These are phyloP conservation scores for Chromobotia macracanthus DNA, from an alignment of 2,797 vertebrate genomes.

Conservation along the genomic window DNA sequence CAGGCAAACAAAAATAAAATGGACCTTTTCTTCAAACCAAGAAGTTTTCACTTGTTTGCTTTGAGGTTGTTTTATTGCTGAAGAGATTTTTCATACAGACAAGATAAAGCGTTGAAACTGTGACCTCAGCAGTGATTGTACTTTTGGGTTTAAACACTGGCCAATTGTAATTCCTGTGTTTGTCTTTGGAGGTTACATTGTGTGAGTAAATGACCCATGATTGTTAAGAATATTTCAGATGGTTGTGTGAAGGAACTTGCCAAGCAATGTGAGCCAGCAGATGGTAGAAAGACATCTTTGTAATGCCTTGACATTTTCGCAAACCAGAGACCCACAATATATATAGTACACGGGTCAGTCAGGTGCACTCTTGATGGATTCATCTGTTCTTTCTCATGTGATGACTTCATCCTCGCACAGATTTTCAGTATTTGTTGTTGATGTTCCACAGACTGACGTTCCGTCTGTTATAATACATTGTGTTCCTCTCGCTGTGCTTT, in stretches of 20 bases:
- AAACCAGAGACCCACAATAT: constrained; percentile 50
- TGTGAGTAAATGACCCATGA: constrained; percentile 55
- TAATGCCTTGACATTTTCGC: constrained; percentile 53
- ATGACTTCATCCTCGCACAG: constrained; percentile 16
- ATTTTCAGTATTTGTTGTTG: constrained; percentile 33
- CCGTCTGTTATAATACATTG: not conserved
- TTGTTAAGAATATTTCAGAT: constrained; percentile 57
- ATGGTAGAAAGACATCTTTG: constrained; percentile 61
- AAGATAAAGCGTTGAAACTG: constrained; percentile 8
- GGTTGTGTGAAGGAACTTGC: constrained; percentile 57
- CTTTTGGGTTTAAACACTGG: constrained; percentile 38
- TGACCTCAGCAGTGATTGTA: constrained; percentile 27
- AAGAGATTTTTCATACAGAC: constrained; percentile 23
- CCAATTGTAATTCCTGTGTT: constrained; percentile 59
- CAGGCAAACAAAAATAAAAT: constrained; percentile 54
- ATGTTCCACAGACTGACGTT: not conserved
- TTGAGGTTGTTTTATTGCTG: constrained; percentile 32
- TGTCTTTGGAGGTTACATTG: constrained; percentile 53
- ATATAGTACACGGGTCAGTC: constrained; percentile 52
- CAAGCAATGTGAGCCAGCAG: constrained; percentile 61
- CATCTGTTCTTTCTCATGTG: constrained; percentile 28
- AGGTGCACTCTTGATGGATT: constrained; percentile 48
- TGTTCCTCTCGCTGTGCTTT: constrained; percentile 27
- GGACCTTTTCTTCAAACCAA: constrained; percentile 18
- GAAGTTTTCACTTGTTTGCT: constrained; percentile 16